A percentile compares a stretch with the other conserved stretches of the same genome.
Conservation (phyloP, 2,797 vertebrate species). For the Margarornis squamiger region DNA sequence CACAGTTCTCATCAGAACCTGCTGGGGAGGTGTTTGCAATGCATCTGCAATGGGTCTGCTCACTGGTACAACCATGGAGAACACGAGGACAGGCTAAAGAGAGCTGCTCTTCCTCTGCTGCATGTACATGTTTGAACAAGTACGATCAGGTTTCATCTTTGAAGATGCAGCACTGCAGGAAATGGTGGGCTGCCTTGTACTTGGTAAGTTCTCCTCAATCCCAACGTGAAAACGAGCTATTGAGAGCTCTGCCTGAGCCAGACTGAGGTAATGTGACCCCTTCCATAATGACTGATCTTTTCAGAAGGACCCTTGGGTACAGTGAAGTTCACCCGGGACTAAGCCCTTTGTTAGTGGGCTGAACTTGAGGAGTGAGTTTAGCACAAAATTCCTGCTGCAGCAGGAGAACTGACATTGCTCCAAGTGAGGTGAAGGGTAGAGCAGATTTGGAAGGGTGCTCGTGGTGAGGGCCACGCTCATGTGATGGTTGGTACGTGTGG, state of each 20-base stretch:
- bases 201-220: background rate
- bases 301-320: background rate
- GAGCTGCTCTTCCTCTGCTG: background rate
- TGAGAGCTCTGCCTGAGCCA: background rate
- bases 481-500: background rate
- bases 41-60: background rate
- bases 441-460: background rate
- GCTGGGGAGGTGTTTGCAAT: background rate
- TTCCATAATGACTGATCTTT: background rate
- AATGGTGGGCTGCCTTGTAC: background rate
- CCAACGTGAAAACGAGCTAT: background rate
- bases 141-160: background rate
- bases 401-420: background rate
- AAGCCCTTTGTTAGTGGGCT: background rate
- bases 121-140: background rate
- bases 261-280: background rate
- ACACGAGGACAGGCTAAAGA: background rate
- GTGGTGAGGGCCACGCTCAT: rapidly evolving
- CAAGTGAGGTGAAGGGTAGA: rapidly evolving
- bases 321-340: background rate
- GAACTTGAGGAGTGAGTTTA: background rate
- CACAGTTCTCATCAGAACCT: background rate
- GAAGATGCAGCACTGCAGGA: background rate
- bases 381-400: background rate
- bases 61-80: rapidly evolving